These are phyloP conservation scores for Incurvaria masculella DNA, from an alignment of 2,888 invertebrate genomes.

Conservation along the genomic window DNA sequence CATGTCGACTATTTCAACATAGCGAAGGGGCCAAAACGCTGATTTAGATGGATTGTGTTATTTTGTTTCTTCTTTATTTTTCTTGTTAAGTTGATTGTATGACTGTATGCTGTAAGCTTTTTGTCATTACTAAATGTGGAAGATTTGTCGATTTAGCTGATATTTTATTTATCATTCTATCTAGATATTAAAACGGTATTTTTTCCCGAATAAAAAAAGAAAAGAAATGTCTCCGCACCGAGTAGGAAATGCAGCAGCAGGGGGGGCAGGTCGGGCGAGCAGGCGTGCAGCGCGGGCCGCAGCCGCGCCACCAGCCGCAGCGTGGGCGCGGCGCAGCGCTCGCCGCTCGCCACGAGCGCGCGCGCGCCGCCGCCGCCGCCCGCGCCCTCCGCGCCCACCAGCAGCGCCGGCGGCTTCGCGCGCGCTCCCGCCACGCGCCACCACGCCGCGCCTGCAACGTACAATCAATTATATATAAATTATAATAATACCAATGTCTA, in stretches of 20 bases:
- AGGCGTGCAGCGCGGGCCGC: slow-evolving; percentile 27
- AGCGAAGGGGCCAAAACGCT: no score
- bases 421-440: slow-evolving; percentile 24
- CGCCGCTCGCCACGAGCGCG: slow-evolving; percentile 39
- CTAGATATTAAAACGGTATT: no score
- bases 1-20: no score
- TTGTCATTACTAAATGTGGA: no score
- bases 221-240: slow-evolving; percentile 25
- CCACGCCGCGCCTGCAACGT: slow-evolving; percentile 39
- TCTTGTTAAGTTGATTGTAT: no score
- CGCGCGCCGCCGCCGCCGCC: slow-evolving; percentile 22
- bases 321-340: slow-evolving; percentile 30
- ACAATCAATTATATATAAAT: neutral
- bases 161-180: no score
- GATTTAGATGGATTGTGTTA: no score
- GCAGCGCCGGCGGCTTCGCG: slow-evolving; percentile 26
- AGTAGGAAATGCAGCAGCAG: slow-evolving; percentile 35
- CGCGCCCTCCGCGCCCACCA: slow-evolving; percentile 27
- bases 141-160: no score
- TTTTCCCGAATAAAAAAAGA: no score
- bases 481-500: no score
- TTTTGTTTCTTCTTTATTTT: no score
- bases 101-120: no score
- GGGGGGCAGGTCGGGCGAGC: slow-evolving; percentile 26
- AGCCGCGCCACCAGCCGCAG: slow-evolving; percentile 29